phyloP scores from a whole-genome alignment of 1,140 invertebrate species.

The Achroia grisella region DNA sequence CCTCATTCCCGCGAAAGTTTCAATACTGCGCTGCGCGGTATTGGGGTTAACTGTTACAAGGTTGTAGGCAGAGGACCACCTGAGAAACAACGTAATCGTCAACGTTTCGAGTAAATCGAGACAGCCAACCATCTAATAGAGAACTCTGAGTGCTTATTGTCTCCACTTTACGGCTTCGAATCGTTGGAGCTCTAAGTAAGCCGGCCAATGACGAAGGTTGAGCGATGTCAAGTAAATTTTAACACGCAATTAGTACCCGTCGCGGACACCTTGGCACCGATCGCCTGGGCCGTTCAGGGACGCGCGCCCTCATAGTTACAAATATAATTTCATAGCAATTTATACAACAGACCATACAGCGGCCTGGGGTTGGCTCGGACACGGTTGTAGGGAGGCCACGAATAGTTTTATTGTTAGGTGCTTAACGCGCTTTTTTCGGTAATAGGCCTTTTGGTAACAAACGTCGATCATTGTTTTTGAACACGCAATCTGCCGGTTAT shows the following conservation, averaged over 20 bases:
- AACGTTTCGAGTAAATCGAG: conserved; percentile 47
- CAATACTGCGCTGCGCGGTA: conserved; percentile 37
- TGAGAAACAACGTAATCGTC: conserved; percentile 46
- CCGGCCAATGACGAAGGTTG: conserved; percentile 47
- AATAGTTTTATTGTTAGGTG: conserved; percentile 32
- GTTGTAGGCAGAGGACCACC: conserved; percentile 51
- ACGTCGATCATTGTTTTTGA: conserved; percentile 43
- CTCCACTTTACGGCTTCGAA: conserved; percentile 1
- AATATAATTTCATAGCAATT: no score
- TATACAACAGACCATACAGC: conserved; percentile 7
- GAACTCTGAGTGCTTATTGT: conserved; percentile 23
- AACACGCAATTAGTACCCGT: conserved; percentile 63
- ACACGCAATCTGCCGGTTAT: conserved; percentile 49
- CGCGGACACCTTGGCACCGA: conserved; percentile 57
- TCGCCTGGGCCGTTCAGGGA: conserved; percentile 40
- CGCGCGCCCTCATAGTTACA: conserved; percentile 9
- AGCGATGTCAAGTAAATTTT: conserved; percentile 67
- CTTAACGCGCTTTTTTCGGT: conserved; percentile 34
- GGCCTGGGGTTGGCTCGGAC: conserved; percentile 7
- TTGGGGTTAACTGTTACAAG: conserved; percentile 62
- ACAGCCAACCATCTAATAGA: conserved; percentile 17
- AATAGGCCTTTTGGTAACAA: conserved; percentile 26
- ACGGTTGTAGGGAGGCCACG: conserved; percentile 16
- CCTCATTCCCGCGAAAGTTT: conserved; percentile 57
- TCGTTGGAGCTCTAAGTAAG: conserved; percentile 18